Evolutionary conservation across 2,888 invertebrate species (phyloP).

Genomic region (Tinea semifulvella): DNA sequence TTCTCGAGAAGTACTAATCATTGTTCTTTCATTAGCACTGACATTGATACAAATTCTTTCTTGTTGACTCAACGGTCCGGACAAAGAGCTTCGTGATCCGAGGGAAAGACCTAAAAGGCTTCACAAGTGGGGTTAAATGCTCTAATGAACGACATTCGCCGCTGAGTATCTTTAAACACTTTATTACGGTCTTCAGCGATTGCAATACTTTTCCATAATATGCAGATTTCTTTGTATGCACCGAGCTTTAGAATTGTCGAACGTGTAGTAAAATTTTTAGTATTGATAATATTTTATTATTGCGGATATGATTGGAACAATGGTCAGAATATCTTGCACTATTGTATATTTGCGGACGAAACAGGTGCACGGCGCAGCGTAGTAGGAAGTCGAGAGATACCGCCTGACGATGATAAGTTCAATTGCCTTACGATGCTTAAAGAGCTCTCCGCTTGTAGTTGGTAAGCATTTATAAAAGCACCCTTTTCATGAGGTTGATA

Average conservation of each 20-base stretch:
- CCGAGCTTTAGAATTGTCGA: no score
- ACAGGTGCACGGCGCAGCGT: neutral
- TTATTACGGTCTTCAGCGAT: no score
- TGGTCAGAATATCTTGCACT: no score
- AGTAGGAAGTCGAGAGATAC: conserved; percentile 4
- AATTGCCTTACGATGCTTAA: conserved; percentile 5
- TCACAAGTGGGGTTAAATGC: conserved; percentile 30
- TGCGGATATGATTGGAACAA: no score
- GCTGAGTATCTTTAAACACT: neutral
- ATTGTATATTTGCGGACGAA: no score
- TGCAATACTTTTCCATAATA: no score
- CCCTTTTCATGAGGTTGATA: conserved; percentile 28
- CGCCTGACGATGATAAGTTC: conserved; percentile 3
- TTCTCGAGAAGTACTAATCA: neutral
- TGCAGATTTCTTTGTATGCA: no score
- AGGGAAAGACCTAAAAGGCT: conserved; percentile 22
- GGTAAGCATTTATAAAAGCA: conserved; percentile 12
- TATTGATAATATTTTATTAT: neutral
- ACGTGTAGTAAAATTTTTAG: neutral
- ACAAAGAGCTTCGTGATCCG: conserved; percentile 29
- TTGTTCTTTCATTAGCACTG: conserved; percentile 19
- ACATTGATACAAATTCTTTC: conserved; percentile 26
- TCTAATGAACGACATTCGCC: conserved; percentile 19
- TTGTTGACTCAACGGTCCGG: conserved; percentile 20
- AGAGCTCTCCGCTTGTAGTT: conserved; percentile 5